phyloP scores from a whole-genome alignment of 2,797 vertebrate species.

The Helostoma temminkii region DNA sequence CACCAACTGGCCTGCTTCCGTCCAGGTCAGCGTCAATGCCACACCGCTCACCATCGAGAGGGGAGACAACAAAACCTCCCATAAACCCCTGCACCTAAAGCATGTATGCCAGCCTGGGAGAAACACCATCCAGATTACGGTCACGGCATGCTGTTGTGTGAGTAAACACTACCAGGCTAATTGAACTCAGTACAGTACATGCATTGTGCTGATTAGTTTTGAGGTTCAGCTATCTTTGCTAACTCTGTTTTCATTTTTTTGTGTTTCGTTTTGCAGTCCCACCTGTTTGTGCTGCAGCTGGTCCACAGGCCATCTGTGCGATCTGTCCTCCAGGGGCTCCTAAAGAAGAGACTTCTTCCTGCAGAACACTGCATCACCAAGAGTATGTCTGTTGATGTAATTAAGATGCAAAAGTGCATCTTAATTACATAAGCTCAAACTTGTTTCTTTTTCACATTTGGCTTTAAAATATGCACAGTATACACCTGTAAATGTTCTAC shows the following conservation, averaged over 20 bases:
- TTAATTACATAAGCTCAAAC: conserved; percentile 48
- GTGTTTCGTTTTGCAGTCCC: conserved; percentile 86
- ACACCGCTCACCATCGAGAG: conserved; percentile 98
- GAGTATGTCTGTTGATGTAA: conserved; percentile 80
- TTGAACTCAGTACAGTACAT: background rate
- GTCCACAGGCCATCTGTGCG: conserved; percentile 97
- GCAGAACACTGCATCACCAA: conserved; percentile 99
- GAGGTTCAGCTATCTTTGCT: conserved; percentile 7
- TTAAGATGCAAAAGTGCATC: conserved; percentile 53
- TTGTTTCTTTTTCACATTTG: conserved; percentile 41
- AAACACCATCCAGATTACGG: conserved; percentile 99
- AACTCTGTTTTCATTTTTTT: conserved; percentile 36
- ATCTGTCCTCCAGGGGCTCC: conserved; percentile 95
- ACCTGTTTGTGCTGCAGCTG: conserved; percentile 98
- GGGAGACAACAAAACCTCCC: conserved; percentile 99
- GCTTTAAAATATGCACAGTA: conserved; percentile 14
- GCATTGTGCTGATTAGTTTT: background rate
- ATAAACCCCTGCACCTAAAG: conserved; percentile 98
- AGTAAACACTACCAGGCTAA: conserved; percentile 46
- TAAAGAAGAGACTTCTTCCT: conserved; percentile 97
- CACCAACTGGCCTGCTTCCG: conserved; percentile 99
- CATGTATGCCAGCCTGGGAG: conserved; percentile 98
- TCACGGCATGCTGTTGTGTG: conserved; percentile 98
- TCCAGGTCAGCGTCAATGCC: conserved; percentile 99
- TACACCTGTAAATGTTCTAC: conserved; percentile 13